Evolutionary conservation across 2,113 vertebrate genomes (phyloP).

Genomic region (Chauna torquata): DNA sequence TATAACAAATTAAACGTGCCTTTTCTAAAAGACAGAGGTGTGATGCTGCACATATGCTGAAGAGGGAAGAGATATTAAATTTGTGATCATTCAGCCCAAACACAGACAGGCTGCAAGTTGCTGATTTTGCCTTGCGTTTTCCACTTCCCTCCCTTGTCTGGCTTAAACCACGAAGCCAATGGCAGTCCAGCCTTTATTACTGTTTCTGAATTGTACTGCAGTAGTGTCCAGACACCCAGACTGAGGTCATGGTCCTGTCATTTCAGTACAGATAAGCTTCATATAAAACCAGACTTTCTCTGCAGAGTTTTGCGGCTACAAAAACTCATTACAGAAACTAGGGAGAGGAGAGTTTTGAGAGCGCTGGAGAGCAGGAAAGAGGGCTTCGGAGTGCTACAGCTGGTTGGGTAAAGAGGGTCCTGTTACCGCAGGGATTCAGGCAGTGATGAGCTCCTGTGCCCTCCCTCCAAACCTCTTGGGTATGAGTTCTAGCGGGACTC

Average conservation of each 20-base stretch:
- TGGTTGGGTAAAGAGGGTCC: background rate
- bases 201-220: background rate
- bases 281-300: background rate
- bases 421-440: background rate
- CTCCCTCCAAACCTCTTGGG: background rate
- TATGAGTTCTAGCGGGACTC: rapidly evolving
- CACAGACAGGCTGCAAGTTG: background rate
- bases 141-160: background rate
- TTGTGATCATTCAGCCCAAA: constrained; percentile 2
- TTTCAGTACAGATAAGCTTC: background rate
- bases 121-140: background rate
- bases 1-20: constrained; percentile 4
- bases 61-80: constrained; percentile 7
- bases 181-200: background rate
- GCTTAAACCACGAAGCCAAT: background rate
- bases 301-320: background rate
- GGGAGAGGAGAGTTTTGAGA: background rate
- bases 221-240: background rate
- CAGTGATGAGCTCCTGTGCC: rapidly evolving
- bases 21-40: constrained; percentile 20
- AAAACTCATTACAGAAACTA: background rate
- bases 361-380: background rate
- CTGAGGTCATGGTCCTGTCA: background rate
- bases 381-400: background rate
- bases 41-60: background rate